Evolutionary conservation across 2,113 vertebrate genomes (phyloP).

Genomic region (Spheniscus mendiculus): DNA sequence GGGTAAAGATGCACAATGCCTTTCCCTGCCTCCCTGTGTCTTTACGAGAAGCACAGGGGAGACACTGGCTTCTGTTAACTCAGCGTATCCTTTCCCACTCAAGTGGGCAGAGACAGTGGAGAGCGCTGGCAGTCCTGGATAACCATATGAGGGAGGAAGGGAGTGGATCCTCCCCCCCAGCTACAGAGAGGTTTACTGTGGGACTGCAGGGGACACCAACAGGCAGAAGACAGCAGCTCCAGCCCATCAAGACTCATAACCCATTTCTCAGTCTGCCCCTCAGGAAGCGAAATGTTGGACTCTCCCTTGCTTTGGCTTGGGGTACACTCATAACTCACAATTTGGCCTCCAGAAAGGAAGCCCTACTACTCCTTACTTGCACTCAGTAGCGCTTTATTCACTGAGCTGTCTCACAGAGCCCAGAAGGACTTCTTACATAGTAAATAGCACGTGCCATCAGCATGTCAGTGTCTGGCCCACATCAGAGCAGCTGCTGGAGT

Average conservation of each 20-base stretch:
- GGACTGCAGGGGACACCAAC: neutral
- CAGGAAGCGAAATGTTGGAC: neutral
- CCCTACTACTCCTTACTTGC: neutral
- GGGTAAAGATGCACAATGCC: neutral
- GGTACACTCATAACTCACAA: neutral
- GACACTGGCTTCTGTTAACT: neutral
- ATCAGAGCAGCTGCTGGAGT: neutral
- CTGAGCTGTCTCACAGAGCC: neutral
- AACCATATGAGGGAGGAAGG: neutral
- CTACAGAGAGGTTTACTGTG: neutral
- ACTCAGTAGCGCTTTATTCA: neutral
- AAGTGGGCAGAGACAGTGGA: neutral
- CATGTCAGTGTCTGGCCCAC: neutral
- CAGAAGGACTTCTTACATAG: neutral
- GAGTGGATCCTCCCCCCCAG: neutral
- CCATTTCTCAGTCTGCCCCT: neutral
- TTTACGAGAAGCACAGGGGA: neutral
- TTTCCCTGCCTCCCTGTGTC: neutral
- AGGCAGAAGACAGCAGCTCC: neutral
- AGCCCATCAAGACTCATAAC: neutral
- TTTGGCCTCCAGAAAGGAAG: neutral
- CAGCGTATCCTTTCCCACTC: neutral
- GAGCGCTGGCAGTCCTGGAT: neutral
- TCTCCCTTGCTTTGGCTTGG: neutral
- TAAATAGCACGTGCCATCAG: neutral